Evolutionary conservation across 1,140 invertebrate species (phyloP).

Genomic region (Ceratosolen solmsi): DNA sequence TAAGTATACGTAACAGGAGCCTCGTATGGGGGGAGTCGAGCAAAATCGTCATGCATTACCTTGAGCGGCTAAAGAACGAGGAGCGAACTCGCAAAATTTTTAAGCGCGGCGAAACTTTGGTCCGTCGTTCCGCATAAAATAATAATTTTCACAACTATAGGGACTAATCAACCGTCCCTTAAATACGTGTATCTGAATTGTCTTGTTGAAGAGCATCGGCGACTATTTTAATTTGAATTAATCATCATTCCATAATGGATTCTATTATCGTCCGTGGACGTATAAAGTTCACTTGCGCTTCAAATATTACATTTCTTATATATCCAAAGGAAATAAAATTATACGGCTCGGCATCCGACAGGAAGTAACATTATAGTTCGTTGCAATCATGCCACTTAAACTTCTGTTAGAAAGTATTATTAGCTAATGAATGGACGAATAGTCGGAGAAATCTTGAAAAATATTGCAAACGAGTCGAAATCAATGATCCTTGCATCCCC

Average conservation of each 20-base stretch:
- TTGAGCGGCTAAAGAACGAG: slow-evolving; percentile 45
- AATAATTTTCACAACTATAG: slow-evolving; percentile 24
- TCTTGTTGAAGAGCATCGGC: no score
- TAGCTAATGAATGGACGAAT: not conserved
- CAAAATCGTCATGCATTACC: slow-evolving; percentile 45
- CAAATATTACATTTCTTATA: not conserved
- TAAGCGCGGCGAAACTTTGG: not conserved
- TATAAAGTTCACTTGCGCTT: not conserved
- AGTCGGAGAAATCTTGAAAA: not conserved
- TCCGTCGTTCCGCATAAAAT: not conserved
- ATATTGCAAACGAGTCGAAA: not conserved
- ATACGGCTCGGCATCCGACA: no score
- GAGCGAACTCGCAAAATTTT: slow-evolving; percentile 14
- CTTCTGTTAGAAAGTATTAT: not conserved
- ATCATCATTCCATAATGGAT: not conserved
- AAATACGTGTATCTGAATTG: no score
- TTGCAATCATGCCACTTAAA: no score
- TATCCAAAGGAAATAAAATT: no score
- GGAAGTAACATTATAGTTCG: no score
- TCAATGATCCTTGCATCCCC: no score
- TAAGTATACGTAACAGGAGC: not conserved
- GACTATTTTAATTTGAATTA: not conserved
- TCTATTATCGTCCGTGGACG: not conserved
- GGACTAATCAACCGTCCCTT: no score
- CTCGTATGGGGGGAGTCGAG: not conserved